phyloP scores from a whole-genome alignment of 1,140 invertebrate species.

The Megalonaias nervosa region DNA sequence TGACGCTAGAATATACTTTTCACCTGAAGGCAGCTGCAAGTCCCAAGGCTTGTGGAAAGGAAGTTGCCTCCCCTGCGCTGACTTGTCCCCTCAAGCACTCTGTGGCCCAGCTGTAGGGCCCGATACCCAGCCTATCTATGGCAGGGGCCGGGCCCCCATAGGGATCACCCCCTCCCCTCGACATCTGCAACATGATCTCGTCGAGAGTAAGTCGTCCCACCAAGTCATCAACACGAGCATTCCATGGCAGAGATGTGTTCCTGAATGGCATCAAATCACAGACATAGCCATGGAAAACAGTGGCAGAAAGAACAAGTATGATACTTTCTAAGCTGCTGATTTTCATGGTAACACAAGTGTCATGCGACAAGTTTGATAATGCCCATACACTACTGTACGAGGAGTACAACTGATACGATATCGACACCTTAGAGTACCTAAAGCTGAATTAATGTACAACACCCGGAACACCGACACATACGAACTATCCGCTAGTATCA shows the following conservation, averaged over 20 bases:
- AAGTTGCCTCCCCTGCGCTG: constrained; percentile 49
- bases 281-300: too few species aligned
- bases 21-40: constrained; percentile 62
- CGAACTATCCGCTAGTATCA: too few species aligned
- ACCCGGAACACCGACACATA: too few species aligned
- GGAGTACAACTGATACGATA: too few species aligned
- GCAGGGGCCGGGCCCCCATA: constrained; percentile 49
- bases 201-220: constrained; percentile 56
- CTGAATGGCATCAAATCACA: constrained; percentile 30
- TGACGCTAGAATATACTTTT: neutral
- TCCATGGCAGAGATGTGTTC: constrained; percentile 51
- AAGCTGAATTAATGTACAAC: too few species aligned
- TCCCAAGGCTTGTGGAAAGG: constrained; percentile 62
- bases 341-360: too few species aligned
- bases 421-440: too few species aligned
- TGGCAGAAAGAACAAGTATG: too few species aligned
- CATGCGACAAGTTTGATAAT: too few species aligned
- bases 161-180: constrained; percentile 51
- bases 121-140: constrained; percentile 54
- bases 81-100: constrained; percentile 61
- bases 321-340: too few species aligned
- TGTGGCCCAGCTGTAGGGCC: constrained; percentile 56
- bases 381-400: too few species aligned
- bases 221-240: constrained; percentile 54
- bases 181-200: constrained; percentile 63